Base-by-base conservation (phyloP, 2,113 vertebrate genomes). In the Phaethornis superciliosus region DNA sequence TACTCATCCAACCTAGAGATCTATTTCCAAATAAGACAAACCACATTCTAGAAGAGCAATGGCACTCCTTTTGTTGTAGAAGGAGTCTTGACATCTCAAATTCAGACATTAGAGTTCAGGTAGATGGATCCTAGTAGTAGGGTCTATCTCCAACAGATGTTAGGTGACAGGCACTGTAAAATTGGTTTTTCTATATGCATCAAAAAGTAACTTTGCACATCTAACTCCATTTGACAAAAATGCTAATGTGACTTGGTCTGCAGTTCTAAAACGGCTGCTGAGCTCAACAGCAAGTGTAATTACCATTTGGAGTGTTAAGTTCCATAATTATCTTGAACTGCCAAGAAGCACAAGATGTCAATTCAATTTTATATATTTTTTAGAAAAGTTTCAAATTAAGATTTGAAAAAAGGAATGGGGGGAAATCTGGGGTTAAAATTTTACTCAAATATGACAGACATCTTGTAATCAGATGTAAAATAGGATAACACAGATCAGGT, bases 291-390 rank as follows among this genome's bases (percentile, higher is more conserved):
- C 55, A 85, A 96, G 20, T 35, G 63, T 70, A 95, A 95, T 91
- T 96, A 60, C 59, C 75, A 77, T 80, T 91, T 64, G 35, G 59
- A 77, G 78, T 95, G 93, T 88, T 91, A 83, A 85, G 12, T 80
- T 89, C 63, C 75, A 62, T 88, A 88, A 88, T 95, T 88, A 94
- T 64, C 52, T 95, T 95, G 59, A 91, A 77, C 16, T 77, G 94
- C 63, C 59, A 94, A 89, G 87, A 91, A 88, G 26, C 32, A 83
- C 4, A 74, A 77, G 63, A 70, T 74, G 51, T 80, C 27, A 69
- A 33, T 79, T 90, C 78, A 8, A 16, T 72, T 33, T 51, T 51
- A 16, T 30, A 30, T 86, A 46, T 52, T 71, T 82, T 22, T 42
- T 79, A 68, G 49, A 87, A 82, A 90, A 85, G 15, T 13, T 18